These are phyloP conservation scores for Matsumurasca onukii DNA, from an alignment of 1,140 invertebrate genomes.

Conservation along the genomic window DNA sequence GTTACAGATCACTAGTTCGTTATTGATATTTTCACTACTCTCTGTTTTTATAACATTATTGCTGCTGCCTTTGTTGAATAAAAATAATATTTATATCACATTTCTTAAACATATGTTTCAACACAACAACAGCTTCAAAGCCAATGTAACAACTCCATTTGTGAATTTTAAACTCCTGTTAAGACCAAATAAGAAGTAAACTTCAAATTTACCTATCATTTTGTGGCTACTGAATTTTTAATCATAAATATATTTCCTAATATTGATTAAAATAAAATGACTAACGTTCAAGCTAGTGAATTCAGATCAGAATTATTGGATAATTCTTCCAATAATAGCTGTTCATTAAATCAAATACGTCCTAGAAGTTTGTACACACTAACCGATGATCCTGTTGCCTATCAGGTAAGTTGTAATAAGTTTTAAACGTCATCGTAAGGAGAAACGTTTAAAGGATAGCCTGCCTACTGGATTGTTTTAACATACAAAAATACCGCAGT, in stretches of 20 bases:
- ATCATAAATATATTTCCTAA: not conserved
- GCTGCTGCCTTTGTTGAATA: no score
- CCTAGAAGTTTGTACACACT: constrained; percentile 15
- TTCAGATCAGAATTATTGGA: constrained; percentile 8
- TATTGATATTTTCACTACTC: no score
- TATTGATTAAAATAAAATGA: not conserved
- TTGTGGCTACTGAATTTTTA: constrained; percentile 6
- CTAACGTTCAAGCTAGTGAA: constrained; percentile 16
- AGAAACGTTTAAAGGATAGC: no score
- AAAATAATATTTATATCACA: no score
- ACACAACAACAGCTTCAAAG: no score
- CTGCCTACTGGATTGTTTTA: no score
- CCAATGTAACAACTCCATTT: no score
- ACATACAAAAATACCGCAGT: no score
- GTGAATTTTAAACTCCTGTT: constrained; percentile 20
- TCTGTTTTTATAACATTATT: no score
- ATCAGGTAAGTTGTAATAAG: constrained; percentile 8
- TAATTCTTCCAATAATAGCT: not conserved
- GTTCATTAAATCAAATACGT: not conserved
- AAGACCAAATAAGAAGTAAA: constrained; percentile 3
- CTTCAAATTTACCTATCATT: not conserved
- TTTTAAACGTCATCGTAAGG: no score
- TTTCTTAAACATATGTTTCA: no score
- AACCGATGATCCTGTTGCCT: not conserved
- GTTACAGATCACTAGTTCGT: no score